phyloP scores from a whole-genome alignment of 2,113 vertebrate species.

The Microcebus jonahi region DNA sequence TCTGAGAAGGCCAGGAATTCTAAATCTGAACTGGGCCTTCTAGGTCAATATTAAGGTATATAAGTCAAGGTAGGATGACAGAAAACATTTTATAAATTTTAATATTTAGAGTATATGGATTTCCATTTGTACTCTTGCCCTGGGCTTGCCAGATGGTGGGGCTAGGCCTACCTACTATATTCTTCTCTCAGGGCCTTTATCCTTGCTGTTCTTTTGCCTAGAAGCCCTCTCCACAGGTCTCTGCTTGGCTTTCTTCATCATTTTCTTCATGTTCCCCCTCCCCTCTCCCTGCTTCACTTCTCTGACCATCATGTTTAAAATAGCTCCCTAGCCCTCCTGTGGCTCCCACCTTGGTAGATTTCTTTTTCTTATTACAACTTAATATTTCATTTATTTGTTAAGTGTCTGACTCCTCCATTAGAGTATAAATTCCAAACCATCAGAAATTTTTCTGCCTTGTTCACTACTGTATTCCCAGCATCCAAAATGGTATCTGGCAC shows the following conservation, averaged over 20 bases:
- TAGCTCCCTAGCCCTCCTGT: neutral
- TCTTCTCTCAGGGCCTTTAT: neutral
- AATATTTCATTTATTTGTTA: slow-evolving; percentile 25
- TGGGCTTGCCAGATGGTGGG: neutral
- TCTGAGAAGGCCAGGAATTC: neutral
- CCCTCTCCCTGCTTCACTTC: neutral
- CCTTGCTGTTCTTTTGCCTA: neutral
- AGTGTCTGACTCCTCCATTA: neutral
- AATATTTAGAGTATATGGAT: neutral
- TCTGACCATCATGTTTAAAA: slow-evolving; percentile 28
- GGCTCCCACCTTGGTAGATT: neutral
- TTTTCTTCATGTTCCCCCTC: neutral
- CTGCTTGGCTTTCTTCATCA: neutral
- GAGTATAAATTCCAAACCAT: slow-evolving; percentile 40
- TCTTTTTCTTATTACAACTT: slow-evolving; percentile 2
- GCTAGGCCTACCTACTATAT: neutral
- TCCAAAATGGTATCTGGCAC: neutral
- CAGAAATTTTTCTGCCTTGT: neutral
- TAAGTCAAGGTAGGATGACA: neutral
- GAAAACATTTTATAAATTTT: neutral
- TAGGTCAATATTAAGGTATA: neutral
- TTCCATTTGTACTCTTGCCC: neutral
- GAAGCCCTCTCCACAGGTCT: neutral
- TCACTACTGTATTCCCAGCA: neutral
- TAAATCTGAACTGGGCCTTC: neutral